phyloP scores from a whole-genome alignment of 2,888 invertebrate species.

The Drosophila greeni region DNA sequence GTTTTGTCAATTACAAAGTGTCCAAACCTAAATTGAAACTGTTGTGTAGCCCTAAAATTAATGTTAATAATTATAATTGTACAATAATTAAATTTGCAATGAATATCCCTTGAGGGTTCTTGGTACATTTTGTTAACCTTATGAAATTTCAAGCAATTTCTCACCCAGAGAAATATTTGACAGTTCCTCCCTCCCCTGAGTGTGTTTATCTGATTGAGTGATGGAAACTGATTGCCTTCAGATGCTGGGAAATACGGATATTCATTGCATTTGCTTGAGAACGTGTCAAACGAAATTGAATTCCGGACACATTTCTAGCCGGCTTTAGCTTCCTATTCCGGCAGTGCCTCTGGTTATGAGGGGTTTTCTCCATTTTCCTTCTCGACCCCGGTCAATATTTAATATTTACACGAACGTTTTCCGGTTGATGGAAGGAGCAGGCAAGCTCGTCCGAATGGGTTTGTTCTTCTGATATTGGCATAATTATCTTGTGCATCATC shows the following conservation, averaged over 20 bases:
- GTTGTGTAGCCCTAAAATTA: not conserved
- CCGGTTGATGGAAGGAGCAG: slow-evolving; percentile 4
- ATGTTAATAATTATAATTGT: not conserved
- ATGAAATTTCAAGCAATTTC: slow-evolving; percentile 17
- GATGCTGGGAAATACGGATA: slow-evolving; percentile 9
- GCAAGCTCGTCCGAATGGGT: slow-evolving; percentile 17
- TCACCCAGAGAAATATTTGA: slow-evolving; percentile 2
- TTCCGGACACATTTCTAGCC: slow-evolving; percentile 33
- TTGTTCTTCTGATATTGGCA: slow-evolving; percentile 26
- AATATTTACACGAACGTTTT: slow-evolving; percentile 35
- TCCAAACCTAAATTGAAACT: not conserved
- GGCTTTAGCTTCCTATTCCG: slow-evolving; percentile 5
- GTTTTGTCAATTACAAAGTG: not conserved
- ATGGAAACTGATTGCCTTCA: slow-evolving; percentile 31
- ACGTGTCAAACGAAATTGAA: slow-evolving; percentile 43
- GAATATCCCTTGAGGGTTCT: not conserved
- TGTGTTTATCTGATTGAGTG: slow-evolving; percentile 24
- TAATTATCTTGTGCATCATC: slow-evolving; percentile 35
- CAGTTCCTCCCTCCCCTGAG: not conserved
- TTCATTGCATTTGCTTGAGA: slow-evolving; percentile 32
- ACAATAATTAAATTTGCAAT: slow-evolving; percentile 10
- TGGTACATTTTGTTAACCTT: not conserved
- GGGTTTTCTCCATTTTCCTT: not conserved
- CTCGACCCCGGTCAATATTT: slow-evolving; percentile 31
- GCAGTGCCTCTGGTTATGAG: slow-evolving; percentile 6